phyloP scores from a whole-genome alignment of 2,888 invertebrate species.

The Hydrotaea diabolus region DNA sequence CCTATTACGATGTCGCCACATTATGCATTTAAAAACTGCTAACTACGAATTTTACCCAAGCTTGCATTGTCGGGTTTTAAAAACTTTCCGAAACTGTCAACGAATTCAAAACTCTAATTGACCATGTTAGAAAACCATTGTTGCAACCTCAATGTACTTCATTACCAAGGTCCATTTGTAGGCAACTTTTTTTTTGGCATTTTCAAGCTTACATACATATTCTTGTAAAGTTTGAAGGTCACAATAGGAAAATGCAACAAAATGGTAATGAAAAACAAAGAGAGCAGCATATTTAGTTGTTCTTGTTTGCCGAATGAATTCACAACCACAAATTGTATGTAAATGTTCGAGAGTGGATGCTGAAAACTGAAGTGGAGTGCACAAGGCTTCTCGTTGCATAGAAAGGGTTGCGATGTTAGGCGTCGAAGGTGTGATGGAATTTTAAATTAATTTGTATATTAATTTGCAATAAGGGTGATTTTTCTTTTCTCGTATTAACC shows the following conservation, averaged over 20 bases:
- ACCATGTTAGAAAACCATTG: neutral
- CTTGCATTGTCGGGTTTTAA: too few relatives aligned
- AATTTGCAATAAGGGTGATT: too few relatives aligned
- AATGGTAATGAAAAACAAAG: conserved; percentile 21
- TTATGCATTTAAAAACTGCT: neutral
- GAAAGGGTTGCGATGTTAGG: too few relatives aligned
- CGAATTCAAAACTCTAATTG: conserved; percentile 29
- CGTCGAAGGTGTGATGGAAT: too few relatives aligned
- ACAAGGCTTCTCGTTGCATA: neutral
- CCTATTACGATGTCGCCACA: neutral
- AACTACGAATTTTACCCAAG: neutral
- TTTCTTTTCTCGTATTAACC: too few relatives aligned
- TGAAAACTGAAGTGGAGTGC: conserved; percentile 26
- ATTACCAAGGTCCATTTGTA: conserved; percentile 40
- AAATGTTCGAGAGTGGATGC: conserved; percentile 20
- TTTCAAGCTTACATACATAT: conserved; percentile 2
- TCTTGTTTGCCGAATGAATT: neutral
- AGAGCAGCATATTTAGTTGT: conserved; percentile 20
- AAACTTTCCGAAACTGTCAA: too few relatives aligned
- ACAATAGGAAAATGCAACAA: neutral
- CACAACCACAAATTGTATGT: neutral
- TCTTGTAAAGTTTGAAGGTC: conserved; percentile 20
- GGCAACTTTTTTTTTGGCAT: neutral
- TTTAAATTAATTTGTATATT: too few relatives aligned
- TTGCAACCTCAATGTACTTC: conserved; percentile 22